Conservation (phyloP, 2,888 invertebrate species). For the Thecocarcelia acutangulata region DNA sequence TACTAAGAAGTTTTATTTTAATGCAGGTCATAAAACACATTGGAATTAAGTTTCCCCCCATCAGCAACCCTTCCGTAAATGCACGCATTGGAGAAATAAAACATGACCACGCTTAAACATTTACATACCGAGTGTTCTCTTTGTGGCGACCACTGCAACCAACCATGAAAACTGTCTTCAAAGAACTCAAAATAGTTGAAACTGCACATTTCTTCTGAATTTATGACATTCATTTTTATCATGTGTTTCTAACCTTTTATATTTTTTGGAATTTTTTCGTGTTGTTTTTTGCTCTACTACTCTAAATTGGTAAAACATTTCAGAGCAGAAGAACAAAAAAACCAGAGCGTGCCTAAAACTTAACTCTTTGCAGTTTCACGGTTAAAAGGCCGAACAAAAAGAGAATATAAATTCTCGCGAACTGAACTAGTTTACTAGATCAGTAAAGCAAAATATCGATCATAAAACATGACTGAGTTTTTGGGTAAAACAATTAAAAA, state of each 20-base stretch:
- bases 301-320: slow-evolving; percentile 59
- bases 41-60: no score
- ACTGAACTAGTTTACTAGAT: slow-evolving; percentile 62
- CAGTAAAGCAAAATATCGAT: slow-evolving; percentile 42
- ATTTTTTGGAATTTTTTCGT: slow-evolving; percentile 2
- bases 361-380: neutral
- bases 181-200: slow-evolving; percentile 14
- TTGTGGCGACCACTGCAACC: no score
- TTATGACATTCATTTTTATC: slow-evolving; percentile 16
- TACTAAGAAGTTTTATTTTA: no score
- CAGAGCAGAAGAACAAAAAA: slow-evolving; percentile 50
- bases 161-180: slow-evolving; percentile 15
- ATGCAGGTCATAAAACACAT: no score
- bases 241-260: slow-evolving; percentile 11
- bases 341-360: slow-evolving; percentile 58
- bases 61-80: no score
- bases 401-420: slow-evolving; percentile 26
- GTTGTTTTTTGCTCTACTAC: slow-evolving; percentile 57
- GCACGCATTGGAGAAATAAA: no score
- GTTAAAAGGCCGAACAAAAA: neutral
- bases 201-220: neutral
- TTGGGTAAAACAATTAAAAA: slow-evolving; percentile 38
- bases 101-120: no score
- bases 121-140: no score
- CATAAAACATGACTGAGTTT: slow-evolving; percentile 45